Percentiles rank a stretch among this genome's conserved stretches.
Evolutionary conservation across 2,113 vertebrate species (phyloP).

Genomic region (Epinephelus moara): DNA sequence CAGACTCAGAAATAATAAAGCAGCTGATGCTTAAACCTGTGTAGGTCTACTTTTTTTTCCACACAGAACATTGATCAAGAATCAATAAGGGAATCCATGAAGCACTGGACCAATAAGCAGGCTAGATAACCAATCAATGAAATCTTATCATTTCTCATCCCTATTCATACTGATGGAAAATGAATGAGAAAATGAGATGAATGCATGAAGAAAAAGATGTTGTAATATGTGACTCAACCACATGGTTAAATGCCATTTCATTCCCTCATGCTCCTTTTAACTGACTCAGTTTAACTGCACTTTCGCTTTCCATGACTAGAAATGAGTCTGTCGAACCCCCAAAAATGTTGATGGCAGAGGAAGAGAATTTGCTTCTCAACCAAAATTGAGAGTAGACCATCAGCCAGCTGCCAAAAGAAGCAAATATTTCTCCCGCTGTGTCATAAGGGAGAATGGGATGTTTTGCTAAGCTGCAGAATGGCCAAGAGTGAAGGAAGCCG

Average conservation of each 20-base stretch:
- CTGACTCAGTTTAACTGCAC: conserved; percentile 46
- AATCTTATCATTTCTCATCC: too few relatives aligned
- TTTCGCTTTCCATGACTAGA: conserved; percentile 45
- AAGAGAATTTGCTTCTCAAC: conserved; percentile 59
- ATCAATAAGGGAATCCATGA: too few relatives aligned
- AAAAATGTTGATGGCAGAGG: conserved; percentile 58
- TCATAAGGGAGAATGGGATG: conserved; percentile 69
- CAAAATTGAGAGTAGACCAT: conserved; percentile 58
- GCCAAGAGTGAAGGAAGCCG: conserved; percentile 53
- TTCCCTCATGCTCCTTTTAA: conserved; percentile 29
- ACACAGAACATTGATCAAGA: too few relatives aligned
- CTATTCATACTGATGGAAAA: conserved; percentile 8
- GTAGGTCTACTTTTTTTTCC: too few relatives aligned
- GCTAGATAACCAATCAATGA: too few relatives aligned
- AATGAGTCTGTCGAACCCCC: conserved; percentile 46
- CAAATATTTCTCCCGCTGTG: conserved; percentile 70
- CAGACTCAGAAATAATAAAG: too few relatives aligned
- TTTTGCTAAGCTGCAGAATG: conserved; percentile 58
- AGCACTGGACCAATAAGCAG: too few relatives aligned
- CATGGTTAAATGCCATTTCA: conserved; percentile 35
- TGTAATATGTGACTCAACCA: conserved; percentile 36
- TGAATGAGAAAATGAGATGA: conserved; percentile 10
- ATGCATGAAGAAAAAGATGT: conserved; percentile 30
- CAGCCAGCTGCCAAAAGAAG: conserved; percentile 66
- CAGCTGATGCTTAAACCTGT: too few relatives aligned